Percentiles rank a stretch among this genome's conserved stretches.
phyloP scores from a whole-genome alignment of 2,888 invertebrate genomes.

The Limnephilus lunatus region DNA sequence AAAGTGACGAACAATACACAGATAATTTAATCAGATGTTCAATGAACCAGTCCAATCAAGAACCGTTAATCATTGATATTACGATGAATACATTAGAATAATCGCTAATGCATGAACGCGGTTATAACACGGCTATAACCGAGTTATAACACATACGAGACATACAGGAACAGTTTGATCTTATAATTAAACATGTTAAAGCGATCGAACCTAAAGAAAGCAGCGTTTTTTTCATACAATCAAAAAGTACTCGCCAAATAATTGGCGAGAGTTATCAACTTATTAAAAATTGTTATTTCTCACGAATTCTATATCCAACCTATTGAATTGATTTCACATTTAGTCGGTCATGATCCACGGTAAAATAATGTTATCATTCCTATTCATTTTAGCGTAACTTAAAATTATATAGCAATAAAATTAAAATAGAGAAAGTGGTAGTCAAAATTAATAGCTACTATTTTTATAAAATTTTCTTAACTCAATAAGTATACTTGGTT shows the following conservation, averaged over 20 bases:
- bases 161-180: background rate
- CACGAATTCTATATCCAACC: background rate
- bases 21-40: constrained; percentile 20
- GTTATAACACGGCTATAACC: background rate
- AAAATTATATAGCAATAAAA: background rate
- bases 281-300: background rate
- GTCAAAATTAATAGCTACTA: background rate
- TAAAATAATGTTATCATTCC: background rate
- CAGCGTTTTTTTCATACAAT: background rate
- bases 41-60: constrained; percentile 39
- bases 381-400: background rate
- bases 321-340: background rate
- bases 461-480: background rate
- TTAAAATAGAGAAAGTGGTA: background rate
- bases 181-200: background rate
- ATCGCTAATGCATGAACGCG: background rate
- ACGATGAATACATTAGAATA: background rate
- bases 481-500: background rate
- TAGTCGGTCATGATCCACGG: background rate
- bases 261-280: background rate
- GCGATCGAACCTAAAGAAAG: background rate
- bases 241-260: background rate
- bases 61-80: constrained; percentile 4
- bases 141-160: background rate
- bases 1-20: constrained; percentile 32